A percentile compares a stretch with the other conserved stretches of the same genome.
Conservation (phyloP, 2,113 vertebrate genomes). For the Pseudopodoces humilis region DNA sequence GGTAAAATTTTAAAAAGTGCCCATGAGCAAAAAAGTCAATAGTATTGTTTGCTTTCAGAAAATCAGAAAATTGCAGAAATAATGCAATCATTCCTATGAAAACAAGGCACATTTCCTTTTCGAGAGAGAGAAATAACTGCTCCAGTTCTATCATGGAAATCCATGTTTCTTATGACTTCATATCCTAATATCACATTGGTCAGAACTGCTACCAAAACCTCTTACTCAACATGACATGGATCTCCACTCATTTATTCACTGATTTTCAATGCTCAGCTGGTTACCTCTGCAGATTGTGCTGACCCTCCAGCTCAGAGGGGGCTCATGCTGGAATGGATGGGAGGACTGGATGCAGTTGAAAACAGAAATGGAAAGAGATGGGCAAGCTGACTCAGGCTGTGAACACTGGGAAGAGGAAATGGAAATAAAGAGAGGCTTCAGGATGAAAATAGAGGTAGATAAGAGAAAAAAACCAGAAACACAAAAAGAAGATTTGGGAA, state of each 20-base stretch:
- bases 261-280: background rate
- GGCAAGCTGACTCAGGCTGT: background rate
- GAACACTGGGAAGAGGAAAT: background rate
- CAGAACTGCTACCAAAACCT: background rate
- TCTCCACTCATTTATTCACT: background rate
- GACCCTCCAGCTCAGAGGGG: background rate
- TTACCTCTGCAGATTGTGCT: background rate
- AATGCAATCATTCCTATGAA: background rate
- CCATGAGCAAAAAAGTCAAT: background rate
- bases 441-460: background rate
- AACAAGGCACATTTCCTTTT: background rate
- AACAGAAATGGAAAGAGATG: background rate
- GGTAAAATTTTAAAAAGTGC: background rate
- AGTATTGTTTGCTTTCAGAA: background rate
- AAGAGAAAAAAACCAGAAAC: background rate
- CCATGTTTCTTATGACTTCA: background rate
- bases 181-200: background rate
- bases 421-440: background rate
- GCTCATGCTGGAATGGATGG: background rate
- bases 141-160: background rate
- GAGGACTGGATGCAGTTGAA: background rate
- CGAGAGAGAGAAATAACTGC: background rate
- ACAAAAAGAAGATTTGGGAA: background rate
- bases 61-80: background rate
- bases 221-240: background rate